Evolutionary conservation across 2,113 vertebrate genomes (phyloP), one percentile per base, ranked within the genome.

Genomic region (Cyprinodon tularosa): DNA sequence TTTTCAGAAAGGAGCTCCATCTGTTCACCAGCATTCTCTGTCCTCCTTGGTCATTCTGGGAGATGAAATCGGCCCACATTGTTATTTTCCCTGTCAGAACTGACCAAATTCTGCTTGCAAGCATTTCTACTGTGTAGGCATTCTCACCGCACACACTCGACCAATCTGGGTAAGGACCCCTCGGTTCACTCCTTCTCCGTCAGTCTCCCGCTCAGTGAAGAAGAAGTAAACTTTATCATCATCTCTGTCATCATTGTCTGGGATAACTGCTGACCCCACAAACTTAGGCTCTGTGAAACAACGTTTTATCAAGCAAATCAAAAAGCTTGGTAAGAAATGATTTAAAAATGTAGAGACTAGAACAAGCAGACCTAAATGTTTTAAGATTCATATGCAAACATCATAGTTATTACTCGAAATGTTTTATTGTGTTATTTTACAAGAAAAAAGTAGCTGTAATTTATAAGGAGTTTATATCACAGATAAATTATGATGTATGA

Each of bases 191-290:
- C 93, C 95, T 68, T 97, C 97, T 0, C 92, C 89, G 40, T 96
- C 95, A 67, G 93, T 66, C 8, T 96, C 97, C 82, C 95, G 96
- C 87, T 99, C 98, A 13, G 96, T 98, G 81, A 99, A 99, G 93
- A 99, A 99, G 91, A 97, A 98, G 89, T 99, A 99, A 0, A 98
- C 93, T 92, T 99, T 99, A 81, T 98, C 96, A 81, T 99, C 98
- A 12, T 97, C 96, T 0, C 89, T 94, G 86, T 99, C 98, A 66
- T 98, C 96, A 4, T 98, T 99, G 88, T 99, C 97, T 20, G 97
- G 96, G 79, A 99, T 96, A 90, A 97, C 91, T 17, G 95, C 95
- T 0, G 96, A 96, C 14, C 95, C 96, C 76, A 99, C 95, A 12
- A 99, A 99, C 89, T 96, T 98, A 11, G 98, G 97, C 82, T 98